A percentile compares a stretch with the other conserved stretches of the same genome.
phyloP scores from a whole-genome alignment of 1,140 invertebrate genomes.

The Cryptotermes secundus region DNA sequence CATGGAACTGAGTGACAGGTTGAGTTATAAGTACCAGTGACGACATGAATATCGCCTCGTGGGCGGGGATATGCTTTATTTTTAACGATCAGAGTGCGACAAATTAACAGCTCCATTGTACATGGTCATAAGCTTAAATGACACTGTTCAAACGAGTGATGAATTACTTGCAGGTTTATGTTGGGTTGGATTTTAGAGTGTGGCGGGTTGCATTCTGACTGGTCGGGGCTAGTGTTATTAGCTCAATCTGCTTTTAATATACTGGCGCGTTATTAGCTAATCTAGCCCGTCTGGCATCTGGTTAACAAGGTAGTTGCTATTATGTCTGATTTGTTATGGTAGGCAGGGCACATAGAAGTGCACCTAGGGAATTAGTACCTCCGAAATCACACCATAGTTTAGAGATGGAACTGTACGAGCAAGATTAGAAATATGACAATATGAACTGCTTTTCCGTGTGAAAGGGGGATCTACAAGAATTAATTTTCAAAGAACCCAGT shows the following conservation, averaged over 20 bases:
- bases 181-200: not conserved
- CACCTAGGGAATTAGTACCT: not conserved
- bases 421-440: not conserved
- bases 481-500: too few species aligned
- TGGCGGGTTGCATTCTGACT: not conserved
- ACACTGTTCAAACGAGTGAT: not conserved
- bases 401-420: not conserved
- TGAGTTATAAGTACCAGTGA: not conserved
- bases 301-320: not conserved
- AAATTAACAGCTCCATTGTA: not conserved
- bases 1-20: not conserved
- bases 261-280: not conserved
- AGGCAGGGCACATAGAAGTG: not conserved
- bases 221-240: not conserved
- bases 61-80: not conserved
- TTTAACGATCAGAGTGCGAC: not conserved
- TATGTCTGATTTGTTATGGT: not conserved
- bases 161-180: not conserved
- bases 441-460: too few species aligned
- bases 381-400: not conserved
- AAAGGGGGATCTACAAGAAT: too few species aligned
- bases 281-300: not conserved
- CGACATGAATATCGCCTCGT: not conserved
- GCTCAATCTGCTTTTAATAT: not conserved
- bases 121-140: not conserved